Base-by-base conservation (phyloP, 2,888 invertebrate species). In the Drosophila antonietae region DNA sequence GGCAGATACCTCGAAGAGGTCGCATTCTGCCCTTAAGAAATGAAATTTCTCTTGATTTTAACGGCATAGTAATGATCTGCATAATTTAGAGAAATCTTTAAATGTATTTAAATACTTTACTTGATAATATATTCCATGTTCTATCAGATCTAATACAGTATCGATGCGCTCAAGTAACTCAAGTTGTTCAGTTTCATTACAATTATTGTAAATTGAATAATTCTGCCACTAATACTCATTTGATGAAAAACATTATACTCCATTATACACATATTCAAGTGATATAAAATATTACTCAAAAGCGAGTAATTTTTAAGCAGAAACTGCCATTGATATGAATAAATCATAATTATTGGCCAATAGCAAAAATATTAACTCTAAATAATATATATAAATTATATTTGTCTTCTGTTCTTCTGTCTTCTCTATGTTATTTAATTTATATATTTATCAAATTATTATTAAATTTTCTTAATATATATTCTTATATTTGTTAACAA, bases 281-380 rank as follows among this genome's bases (percentile, higher is more conserved):
- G 8, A 18, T 35, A 35, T 18, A 8, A 43, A 47, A 46, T 51
- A 28, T 10, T 37, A 44, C 12, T 23, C 56, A 37, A 23, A 66
- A 43, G 31, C 41, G 1, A 55, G 31, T 9, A 28, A n/a, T 55
- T 44, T 44, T 56, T 52, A 33, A 20, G 55, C 65, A 49, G 49
- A 76, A 84, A 75, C 44, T 56, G 79, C 75, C 66, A 71, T 64
- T 66, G 67, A 31, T 15, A 39, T 31, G 12, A 43, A 20, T 23
- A 52, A 37, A 39, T 43, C 49, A 28, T 8, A 37, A 31, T 18
- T 51, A 28, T 51, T 44, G 15, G 8, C 1, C 1, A 58, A 63
- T 9, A 18, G 2, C 8, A n/a, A 12, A 12, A 12, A 14, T 28
- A 3, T 46, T 1, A 15, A 47, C 28, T 2, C 15, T 6, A 4